A percentile compares a stretch with the other conserved stretches of the same genome.
Conservation (phyloP, 2,797 vertebrate genomes). For the Ciconia nigra region DNA sequence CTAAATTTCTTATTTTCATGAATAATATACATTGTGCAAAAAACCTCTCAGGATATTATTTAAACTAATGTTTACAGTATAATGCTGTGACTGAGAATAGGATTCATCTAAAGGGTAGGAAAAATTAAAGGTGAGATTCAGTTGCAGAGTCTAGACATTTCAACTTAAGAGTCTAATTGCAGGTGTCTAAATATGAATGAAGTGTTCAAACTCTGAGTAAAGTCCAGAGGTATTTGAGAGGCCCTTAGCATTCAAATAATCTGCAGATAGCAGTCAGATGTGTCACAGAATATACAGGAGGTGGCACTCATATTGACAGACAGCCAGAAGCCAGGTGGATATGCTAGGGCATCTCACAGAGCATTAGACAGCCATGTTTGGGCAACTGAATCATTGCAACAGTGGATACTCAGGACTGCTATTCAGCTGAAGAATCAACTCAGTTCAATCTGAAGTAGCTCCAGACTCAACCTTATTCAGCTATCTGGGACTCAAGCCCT, state of each 20-base stretch:
- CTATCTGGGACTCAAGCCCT: not conserved
- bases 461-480: not conserved
- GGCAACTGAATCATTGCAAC: not conserved
- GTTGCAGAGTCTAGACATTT: not conserved
- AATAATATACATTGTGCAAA: not conserved
- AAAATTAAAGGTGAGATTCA: not conserved
- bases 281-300: not conserved
- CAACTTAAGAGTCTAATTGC: not conserved
- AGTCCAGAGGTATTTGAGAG: not conserved
- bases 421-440: not conserved
- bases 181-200: not conserved
- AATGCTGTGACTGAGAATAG: not conserved
- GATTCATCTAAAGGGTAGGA: not conserved
- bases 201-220: not conserved
- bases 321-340: not conserved
- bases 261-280: not conserved
- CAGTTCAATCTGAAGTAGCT: not conserved
- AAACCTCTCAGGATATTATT: not conserved
- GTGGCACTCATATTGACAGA: not conserved
- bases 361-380: not conserved
- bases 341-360: not conserved
- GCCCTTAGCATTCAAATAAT: not conserved
- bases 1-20: not conserved
- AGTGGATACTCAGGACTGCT: not conserved
- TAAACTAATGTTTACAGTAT: not conserved